These are phyloP conservation scores for Rhinella marina DNA, from an alignment of 2,797 vertebrate genomes.

Conservation along the genomic window DNA sequence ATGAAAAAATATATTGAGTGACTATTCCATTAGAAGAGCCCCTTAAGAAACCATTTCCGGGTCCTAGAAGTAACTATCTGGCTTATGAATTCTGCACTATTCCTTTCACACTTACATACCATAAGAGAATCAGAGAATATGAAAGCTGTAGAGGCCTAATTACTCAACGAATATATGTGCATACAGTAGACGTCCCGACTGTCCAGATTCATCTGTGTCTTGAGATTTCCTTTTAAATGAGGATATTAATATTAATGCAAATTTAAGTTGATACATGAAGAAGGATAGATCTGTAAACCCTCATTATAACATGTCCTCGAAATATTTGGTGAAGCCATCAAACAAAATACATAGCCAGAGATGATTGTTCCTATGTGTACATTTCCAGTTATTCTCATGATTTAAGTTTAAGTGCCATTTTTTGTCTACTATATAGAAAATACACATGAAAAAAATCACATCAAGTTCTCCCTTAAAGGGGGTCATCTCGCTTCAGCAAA, in stretches of 20 bases:
- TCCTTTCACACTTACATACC: not conserved
- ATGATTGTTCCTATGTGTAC: not conserved
- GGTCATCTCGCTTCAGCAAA: too few species aligned
- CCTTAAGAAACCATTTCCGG: not conserved
- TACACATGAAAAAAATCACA: too few species aligned
- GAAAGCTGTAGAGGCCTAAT: not conserved
- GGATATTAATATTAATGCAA: not conserved
- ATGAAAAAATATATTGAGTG: too few species aligned
- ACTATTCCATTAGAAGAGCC: too few species aligned
- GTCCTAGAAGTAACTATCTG: not conserved
- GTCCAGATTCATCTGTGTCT: slow-evolving; percentile 15
- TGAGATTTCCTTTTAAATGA: slow-evolving; percentile 34
- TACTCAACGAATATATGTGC: not conserved
- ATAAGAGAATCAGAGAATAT: not conserved
- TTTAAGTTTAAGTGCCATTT: not conserved
- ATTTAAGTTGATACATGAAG: slow-evolving; percentile 36
- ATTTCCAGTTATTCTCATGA: not conserved
- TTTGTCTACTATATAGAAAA: not conserved
- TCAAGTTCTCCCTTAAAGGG: too few species aligned
- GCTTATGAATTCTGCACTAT: not conserved
- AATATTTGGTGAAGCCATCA: not conserved
- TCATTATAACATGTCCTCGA: slow-evolving; percentile 24
- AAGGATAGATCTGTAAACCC: slow-evolving; percentile 4
- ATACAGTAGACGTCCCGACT: not conserved
- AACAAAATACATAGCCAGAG: not conserved